Base-by-base conservation (phyloP, 2,113 vertebrate species). In the Pteronura brasiliensis region DNA sequence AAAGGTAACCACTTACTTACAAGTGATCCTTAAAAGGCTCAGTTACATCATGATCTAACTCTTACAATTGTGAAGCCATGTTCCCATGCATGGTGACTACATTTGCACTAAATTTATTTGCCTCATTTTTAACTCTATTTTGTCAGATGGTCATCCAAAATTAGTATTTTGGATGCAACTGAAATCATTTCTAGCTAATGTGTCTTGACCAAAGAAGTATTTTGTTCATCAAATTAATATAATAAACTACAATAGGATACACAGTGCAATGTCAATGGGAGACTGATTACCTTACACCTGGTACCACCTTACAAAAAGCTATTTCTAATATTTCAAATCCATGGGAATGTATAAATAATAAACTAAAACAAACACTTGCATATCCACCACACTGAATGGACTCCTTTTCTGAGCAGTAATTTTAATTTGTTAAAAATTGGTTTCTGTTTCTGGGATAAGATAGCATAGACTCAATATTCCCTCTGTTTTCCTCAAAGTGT, bases 141-240 rank as follows among this genome's bases (percentile, higher is more conserved):
- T 88, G 8, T 91, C 57, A 93, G 36, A 63, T 55, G 39, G 65
- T 69, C 87, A 84, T 74, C n/a, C n/a, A 67, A 95, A 96, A 77
- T 69, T 77, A 82, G 17, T 52, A 91, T 12, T 92, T 69, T 69
- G 17, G 67, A 36, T 69, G 34, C 67, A 65, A 92, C 55, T 93
- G 42, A 95, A 95, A 95, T 79, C 4, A 81, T 81, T 97, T 89
- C 20, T 76, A 72, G 31, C 36, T 81, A 89, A 83, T 52, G 86
- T 80, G 52, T 91, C n/a, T 90, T 95, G 69, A 87, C 59, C 79
- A 93, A 91, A 91, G 5, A 93, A 71, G 49, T 93, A 80, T 88
- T 91, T 96, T 91, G 6, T 95, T 84, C 23, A 74, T 80, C 11
- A 97, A 96, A 93, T 76, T 85, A 92, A 82, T 92, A 72, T 49